These are phyloP conservation scores for Bagarius yarrelli DNA, from an alignment of 2,113 vertebrate genomes.

Conservation along the genomic window DNA sequence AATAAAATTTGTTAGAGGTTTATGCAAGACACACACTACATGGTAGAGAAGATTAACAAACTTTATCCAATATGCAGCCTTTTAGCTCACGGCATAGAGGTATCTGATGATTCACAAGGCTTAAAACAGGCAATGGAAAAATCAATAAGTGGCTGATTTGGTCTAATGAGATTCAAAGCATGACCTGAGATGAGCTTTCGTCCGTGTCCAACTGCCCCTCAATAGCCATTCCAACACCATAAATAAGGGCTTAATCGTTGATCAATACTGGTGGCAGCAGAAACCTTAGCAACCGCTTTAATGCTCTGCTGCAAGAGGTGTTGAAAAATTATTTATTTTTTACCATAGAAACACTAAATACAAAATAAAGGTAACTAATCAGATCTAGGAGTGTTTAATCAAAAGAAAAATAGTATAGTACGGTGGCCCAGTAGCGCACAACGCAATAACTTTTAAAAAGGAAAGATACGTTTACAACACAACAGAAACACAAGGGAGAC, in stretches of 20 bases:
- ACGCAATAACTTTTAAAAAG: too few relatives aligned
- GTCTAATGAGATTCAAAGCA: conserved; percentile 50
- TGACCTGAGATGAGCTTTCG: conserved; percentile 6
- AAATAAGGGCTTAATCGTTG: conserved; percentile 43
- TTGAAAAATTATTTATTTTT: background rate
- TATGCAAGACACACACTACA: background rate
- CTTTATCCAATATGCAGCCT: conserved; percentile 6
- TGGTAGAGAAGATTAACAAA: background rate
- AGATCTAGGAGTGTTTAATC: background rate
- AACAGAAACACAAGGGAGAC: too few relatives aligned
- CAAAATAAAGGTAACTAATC: background rate
- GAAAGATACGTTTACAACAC: too few relatives aligned
- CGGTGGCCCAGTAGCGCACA: background rate
- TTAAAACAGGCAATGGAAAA: conserved; percentile 38
- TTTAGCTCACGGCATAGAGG: conserved; percentile 20
- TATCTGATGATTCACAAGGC: conserved; percentile 44
- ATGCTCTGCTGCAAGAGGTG: conserved; percentile 5
- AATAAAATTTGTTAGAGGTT: background rate
- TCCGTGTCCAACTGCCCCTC: conserved; percentile 10
- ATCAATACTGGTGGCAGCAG: conserved; percentile 25
- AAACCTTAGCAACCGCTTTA: conserved; percentile 9
- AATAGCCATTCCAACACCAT: background rate
- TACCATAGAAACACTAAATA: background rate
- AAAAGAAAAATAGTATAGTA: background rate
- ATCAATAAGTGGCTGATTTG: conserved; percentile 47